A percentile compares a stretch with the other conserved stretches of the same genome.
These are phyloP conservation scores for Lepetodrilus schrolli DNA, from an alignment of 2,888 invertebrate genomes.

Conservation along the genomic window DNA sequence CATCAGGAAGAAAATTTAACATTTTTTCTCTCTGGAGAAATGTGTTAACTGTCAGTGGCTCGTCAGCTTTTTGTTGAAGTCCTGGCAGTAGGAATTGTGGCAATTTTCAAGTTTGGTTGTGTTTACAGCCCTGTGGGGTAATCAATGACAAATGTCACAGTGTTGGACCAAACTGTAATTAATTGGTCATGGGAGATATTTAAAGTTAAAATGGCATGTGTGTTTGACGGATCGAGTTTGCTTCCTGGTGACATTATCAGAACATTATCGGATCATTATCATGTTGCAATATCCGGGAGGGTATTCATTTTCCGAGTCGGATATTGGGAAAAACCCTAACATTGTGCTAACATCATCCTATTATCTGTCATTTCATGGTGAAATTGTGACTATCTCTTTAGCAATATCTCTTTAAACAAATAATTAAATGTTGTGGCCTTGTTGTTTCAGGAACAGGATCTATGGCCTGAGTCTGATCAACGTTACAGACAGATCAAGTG, in stretches of 20 bases:
- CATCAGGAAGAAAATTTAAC: neutral
- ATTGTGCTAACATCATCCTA: too few relatives aligned
- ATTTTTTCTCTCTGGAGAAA: neutral
- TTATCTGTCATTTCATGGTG: too few relatives aligned
- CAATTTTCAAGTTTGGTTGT: constrained; percentile 2
- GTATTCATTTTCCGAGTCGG: neutral
- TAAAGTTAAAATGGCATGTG: neutral
- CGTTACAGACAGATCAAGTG: constrained; percentile 38
- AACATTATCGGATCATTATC: neutral
- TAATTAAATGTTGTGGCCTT: constrained; percentile 3
- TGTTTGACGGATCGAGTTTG: neutral
- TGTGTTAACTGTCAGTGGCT: constrained; percentile 9
- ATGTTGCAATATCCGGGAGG: neutral
- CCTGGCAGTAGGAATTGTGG: neutral
- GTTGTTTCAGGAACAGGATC: constrained; percentile 40
- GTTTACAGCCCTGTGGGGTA: neutral
- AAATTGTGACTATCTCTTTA: neutral
- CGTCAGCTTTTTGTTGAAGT: neutral
- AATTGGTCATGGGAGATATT: neutral
- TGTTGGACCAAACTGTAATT: neutral
- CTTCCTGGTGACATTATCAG: neutral
- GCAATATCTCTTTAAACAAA: neutral
- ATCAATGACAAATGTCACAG: neutral
- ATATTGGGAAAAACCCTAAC: neutral
- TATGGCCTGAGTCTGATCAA: constrained; percentile 41